Percentiles rank a stretch among this genome's conserved stretches.
Evolutionary conservation across 2,797 vertebrate species (phyloP).

Genomic region (Garrulus glandarius): DNA sequence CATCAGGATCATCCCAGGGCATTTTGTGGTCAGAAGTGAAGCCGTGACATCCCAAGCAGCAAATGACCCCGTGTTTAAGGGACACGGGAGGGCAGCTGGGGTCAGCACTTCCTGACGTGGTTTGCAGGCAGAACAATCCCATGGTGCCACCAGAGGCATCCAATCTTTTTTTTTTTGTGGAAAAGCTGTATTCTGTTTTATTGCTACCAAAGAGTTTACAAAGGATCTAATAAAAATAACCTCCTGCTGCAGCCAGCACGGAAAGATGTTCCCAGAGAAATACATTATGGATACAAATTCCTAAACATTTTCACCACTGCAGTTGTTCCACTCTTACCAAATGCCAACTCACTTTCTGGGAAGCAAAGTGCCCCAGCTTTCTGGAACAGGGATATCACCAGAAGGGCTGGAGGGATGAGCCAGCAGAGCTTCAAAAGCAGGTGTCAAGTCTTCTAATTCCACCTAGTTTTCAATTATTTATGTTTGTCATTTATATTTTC

Average conservation of each 20-base stretch:
- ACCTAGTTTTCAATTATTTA: neutral
- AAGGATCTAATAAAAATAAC: neutral
- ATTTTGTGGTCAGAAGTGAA: neutral
- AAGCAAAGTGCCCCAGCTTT: neutral
- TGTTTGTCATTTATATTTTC: neutral
- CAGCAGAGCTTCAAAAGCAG: neutral
- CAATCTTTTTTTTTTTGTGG: neutral
- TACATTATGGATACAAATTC: neutral
- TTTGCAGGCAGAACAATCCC: neutral
- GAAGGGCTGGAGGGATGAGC: neutral
- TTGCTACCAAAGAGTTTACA: neutral
- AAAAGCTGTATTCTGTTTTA: neutral
- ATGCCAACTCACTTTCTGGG: neutral
- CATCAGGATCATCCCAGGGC: neutral
- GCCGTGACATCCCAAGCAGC: neutral
- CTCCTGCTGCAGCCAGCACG: accelerated
- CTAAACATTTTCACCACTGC: neutral
- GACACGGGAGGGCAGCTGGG: neutral
- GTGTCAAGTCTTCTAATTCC: neutral
- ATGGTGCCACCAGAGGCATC: neutral
- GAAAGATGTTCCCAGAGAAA: neutral
- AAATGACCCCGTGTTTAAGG: neutral
- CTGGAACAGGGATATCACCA: neutral
- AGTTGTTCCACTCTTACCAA: neutral
- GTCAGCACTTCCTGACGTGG: neutral